phyloP scores from a whole-genome alignment of 2,888 invertebrate genomes.

The Trissoscelio sp. region DNA sequence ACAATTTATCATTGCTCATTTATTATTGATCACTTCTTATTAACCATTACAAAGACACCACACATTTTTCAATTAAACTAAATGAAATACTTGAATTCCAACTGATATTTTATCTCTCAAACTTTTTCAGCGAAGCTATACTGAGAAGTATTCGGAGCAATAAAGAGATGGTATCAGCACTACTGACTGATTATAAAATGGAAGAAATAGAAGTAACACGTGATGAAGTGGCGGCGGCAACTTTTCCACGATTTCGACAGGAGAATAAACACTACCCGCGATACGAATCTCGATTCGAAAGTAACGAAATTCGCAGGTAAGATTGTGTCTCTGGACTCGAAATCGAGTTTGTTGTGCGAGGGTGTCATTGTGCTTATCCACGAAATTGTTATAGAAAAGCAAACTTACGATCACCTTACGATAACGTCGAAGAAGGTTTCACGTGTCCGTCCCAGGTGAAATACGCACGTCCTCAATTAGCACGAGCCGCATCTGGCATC shows the following conservation, averaged over 20 bases:
- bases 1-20: too few species aligned
- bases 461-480: slow-evolving; percentile 92
- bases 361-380: slow-evolving; percentile 9
- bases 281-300: slow-evolving; percentile 75
- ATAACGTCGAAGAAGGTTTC: slow-evolving; percentile 87
- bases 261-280: slow-evolving; percentile 73
- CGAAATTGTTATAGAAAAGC: slow-evolving; percentile 84
- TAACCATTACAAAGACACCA: too few species aligned
- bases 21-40: too few species aligned
- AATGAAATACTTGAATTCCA: too few species aligned
- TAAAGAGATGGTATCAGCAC: slow-evolving; percentile 88
- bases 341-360: slow-evolving; percentile 1
- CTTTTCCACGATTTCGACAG: slow-evolving; percentile 81
- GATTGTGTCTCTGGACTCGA: background rate
- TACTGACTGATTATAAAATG: slow-evolving; percentile 89
- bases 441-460: slow-evolving; percentile 92
- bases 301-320: slow-evolving; percentile 82
- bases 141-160: slow-evolving; percentile 87
- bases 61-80: too few species aligned
- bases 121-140: slow-evolving; percentile 87
- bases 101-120: too few species aligned
- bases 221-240: slow-evolving; percentile 84
- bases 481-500: slow-evolving; percentile 90
- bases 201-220: slow-evolving; percentile 84
- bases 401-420: slow-evolving; percentile 84